Percentiles rank a stretch among this genome's conserved stretches.
phyloP scores from a whole-genome alignment of 2,888 invertebrate species.

The Apodemia hepburni region DNA sequence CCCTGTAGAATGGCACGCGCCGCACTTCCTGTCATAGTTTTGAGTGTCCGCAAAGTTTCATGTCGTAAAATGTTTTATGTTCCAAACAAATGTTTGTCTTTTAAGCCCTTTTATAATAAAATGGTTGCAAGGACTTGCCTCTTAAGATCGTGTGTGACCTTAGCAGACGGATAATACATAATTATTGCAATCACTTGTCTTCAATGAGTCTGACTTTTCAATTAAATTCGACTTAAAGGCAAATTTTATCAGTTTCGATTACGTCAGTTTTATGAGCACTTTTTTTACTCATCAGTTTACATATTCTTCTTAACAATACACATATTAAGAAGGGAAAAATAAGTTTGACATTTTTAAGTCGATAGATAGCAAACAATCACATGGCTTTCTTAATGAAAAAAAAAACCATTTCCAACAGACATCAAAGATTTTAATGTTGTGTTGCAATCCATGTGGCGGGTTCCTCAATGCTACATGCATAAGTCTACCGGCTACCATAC shows the following conservation, averaged over 20 bases:
- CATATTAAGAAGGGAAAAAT: too few species aligned
- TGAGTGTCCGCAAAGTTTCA: conserved; percentile 47
- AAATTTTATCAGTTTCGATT: not conserved
- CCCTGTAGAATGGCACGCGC: conserved; percentile 67
- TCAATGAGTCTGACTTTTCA: conserved; percentile 30
- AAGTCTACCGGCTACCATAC: too few species aligned
- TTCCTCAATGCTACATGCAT: too few species aligned
- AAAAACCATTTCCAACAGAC: too few species aligned
- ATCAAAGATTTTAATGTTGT: too few species aligned
- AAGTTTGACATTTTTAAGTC: too few species aligned
- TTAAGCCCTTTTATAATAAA: conserved; percentile 45
- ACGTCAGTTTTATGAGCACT: not conserved
- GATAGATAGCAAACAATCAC: too few species aligned
- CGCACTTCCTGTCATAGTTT: conserved; percentile 71
- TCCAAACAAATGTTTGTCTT: conserved; percentile 39
- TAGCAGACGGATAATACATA: conserved; percentile 54
- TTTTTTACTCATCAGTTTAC: too few species aligned
- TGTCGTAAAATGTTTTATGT: conserved; percentile 49
- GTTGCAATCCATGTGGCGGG: too few species aligned
- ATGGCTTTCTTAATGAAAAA: too few species aligned
- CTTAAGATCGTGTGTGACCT: conserved; percentile 66
- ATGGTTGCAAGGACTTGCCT: conserved; percentile 52
- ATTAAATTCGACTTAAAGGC: conserved; percentile 20
- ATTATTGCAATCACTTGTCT: conserved; percentile 46
- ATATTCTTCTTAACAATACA: too few species aligned